Conservation (phyloP, 2,113 vertebrate genomes). For the Rhinolophus sinicus region DNA sequence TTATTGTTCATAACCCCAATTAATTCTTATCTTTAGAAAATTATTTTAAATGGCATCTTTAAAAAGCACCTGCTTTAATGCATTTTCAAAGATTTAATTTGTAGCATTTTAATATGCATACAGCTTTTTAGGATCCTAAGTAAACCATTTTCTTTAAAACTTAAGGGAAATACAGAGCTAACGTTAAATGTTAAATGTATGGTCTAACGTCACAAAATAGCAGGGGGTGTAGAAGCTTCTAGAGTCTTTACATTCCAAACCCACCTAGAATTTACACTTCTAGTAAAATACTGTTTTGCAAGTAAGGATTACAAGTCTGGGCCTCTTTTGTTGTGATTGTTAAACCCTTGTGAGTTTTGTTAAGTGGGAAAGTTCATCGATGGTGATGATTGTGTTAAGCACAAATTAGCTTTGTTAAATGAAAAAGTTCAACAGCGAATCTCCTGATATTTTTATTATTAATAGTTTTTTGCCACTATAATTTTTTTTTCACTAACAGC, state of each 20-base stretch:
- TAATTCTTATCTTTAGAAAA: neutral
- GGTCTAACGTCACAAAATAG: neutral
- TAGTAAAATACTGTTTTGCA: neutral
- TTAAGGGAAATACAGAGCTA: neutral
- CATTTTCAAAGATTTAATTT: neutral
- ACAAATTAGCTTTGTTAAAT: neutral
- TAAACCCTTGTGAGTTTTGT: neutral
- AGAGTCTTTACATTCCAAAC: neutral
- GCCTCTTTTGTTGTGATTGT: neutral
- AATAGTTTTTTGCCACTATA: neutral
- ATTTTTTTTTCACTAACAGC: neutral
- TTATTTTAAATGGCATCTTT: neutral
- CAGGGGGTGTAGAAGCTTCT: neutral
- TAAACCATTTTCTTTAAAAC: neutral
- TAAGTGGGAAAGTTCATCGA: neutral
- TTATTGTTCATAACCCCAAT: neutral
- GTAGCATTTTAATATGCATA: neutral
- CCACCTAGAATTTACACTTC: neutral
- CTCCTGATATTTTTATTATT: neutral
- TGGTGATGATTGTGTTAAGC: neutral
- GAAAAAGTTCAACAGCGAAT: neutral
- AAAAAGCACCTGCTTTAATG: neutral
- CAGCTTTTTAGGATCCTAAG: neutral
- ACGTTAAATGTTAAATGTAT: neutral
- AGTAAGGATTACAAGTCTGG: neutral